Conservation (phyloP, 2,113 vertebrate genomes). For the Neodon shergylaensis region DNA sequence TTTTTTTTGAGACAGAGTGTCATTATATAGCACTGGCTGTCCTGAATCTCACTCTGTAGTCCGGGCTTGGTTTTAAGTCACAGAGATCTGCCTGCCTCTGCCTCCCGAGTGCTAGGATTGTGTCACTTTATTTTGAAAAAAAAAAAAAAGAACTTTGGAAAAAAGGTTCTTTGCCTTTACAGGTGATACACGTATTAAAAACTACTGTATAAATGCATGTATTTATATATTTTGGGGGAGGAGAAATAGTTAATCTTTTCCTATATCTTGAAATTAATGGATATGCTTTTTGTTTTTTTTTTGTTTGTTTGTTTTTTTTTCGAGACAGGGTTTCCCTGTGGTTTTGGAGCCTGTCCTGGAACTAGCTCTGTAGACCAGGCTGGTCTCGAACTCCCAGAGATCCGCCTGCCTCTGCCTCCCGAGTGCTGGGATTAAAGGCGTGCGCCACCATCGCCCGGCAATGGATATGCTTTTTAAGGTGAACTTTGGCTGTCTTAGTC, state of each 20-base stretch:
- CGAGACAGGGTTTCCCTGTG: no score
- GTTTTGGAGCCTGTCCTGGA: no score
- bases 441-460: no score
- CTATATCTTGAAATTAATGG: slow-evolving; percentile 35
- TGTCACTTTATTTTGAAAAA: neutral
- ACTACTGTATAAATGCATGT: neutral
- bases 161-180: neutral
- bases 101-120: neutral
- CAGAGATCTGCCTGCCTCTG: neutral
- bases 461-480: neutral
- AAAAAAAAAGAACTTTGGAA: neutral
- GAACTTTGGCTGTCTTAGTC: neutral
- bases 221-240: neutral
- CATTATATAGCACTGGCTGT: neutral
- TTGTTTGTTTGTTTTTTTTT: no score
- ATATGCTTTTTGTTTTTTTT: no score
- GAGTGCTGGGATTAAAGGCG: no score
- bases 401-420: no score
- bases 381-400: no score
- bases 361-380: no score
- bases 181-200: neutral
- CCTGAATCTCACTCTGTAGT: neutral
- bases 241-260: slow-evolving; percentile 34
- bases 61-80: neutral
- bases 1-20: neutral